Percentiles rank a stretch among this genome's conserved stretches.
Conservation (phyloP, 2,113 vertebrate species). For the Typhlomys cinereus region DNA sequence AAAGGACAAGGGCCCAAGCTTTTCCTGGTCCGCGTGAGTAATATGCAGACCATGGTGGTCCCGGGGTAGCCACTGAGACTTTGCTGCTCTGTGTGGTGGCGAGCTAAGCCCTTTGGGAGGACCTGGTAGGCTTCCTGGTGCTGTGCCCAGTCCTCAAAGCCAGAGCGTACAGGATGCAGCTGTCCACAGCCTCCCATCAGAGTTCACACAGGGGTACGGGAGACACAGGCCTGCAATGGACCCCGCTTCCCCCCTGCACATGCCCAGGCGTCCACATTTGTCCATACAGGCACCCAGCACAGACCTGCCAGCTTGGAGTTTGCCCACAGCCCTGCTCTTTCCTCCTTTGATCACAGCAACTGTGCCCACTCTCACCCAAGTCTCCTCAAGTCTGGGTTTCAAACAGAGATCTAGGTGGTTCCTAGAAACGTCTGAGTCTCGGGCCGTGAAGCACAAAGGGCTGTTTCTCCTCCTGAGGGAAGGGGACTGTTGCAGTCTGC, state of each 20-base stretch:
- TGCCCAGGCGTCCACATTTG: too few relatives aligned
- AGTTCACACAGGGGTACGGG: neutral
- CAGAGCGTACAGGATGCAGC: neutral
- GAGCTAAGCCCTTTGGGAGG: neutral
- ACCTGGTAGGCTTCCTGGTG: neutral
- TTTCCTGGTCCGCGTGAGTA: neutral
- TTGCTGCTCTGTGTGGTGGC: neutral
- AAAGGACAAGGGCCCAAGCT: neutral
- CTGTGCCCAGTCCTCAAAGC: neutral
- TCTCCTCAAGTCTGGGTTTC: neutral
- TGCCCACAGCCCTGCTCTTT: too few relatives aligned
- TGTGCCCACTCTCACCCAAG: neutral
- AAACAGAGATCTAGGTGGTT: neutral
- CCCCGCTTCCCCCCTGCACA: neutral
- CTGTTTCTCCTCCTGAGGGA: slow-evolving; percentile 20
- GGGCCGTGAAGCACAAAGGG: neutral
- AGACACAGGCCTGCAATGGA: neutral
- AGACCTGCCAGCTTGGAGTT: neutral
- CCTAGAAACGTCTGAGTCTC: neutral
- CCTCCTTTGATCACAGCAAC: neutral
- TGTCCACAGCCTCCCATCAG: neutral
- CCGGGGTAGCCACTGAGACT: neutral
- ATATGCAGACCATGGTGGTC: neutral
- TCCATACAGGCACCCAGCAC: neutral
- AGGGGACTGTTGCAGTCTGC: too few relatives aligned